Base-by-base conservation (phyloP, 2,113 vertebrate species). In the Ardeotis arabs region DNA sequence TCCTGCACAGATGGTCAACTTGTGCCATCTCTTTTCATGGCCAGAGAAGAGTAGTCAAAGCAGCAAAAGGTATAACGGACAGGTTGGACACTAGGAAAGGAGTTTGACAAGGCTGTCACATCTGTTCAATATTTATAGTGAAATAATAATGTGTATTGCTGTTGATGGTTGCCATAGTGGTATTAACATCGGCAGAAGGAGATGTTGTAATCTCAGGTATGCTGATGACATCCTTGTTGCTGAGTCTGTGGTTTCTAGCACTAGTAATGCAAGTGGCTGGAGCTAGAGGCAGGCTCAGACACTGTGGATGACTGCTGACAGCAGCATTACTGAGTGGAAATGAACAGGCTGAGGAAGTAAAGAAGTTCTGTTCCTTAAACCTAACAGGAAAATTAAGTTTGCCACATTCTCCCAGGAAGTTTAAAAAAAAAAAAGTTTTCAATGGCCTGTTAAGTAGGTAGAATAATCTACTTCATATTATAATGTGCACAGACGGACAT, bases 51-150 rank as follows among this genome's bases (percentile, higher is more conserved):
- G 79, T 91, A 97, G 97, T 97, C 94, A 97, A 96, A 96, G 92
- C 97, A 97, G 97, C 96, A 98, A 92, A 97, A 98, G 96, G 95
- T 97, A 93, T 98, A 98, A 97, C 97, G 22, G 94, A 98, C 95
- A 90, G 84, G 95, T 97, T 97, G 98, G 98, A 98, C 98, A 97
- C 96, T 89, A 97, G 97, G 96, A 97, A 96, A 97, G 97, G 90
- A 98, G 92, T 98, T 98, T 98, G 98, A 98, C 98, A 98, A 98
- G 98, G 88, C 97, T 98, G 98, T 98, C 98, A 98, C 97, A 98
- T 98, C 97, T 97, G 95, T 95, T 98, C 98, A 98, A 96, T 98
- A 98, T 98, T 98, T 98, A 96, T 97, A 58, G 95, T 93, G 98
- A 97, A 98, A 98, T 98, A 97, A 98, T 97, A 97, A 89, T 80